Evolutionary conservation across 2,888 invertebrate genomes (phyloP).

Genomic region (Caenorhabditis auriculariae): DNA sequence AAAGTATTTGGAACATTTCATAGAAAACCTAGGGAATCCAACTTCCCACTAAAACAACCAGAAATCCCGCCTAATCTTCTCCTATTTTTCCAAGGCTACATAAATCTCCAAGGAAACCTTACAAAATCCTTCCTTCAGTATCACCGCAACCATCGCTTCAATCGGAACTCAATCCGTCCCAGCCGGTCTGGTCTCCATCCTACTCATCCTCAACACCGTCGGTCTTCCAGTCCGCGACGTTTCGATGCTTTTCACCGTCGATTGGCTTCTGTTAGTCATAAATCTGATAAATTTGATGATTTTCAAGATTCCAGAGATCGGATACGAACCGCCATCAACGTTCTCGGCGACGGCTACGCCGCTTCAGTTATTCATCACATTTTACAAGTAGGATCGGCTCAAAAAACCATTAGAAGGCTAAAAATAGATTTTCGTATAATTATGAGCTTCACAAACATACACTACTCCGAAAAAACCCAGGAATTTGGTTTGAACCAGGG

Average conservation of each 20-base stretch:
- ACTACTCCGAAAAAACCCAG: too few species aligned
- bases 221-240: conserved; percentile 73
- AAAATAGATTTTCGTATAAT: too few species aligned
- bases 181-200: conserved; percentile 74
- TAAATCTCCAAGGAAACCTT: too few species aligned
- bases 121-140: conserved; percentile 29
- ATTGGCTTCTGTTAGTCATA: conserved; percentile 73
- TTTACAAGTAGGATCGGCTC: conserved; percentile 33
- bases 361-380: conserved; percentile 53
- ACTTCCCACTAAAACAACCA: too few species aligned
- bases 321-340: conserved; percentile 58
- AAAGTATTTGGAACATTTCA: too few species aligned
- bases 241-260: conserved; percentile 73
- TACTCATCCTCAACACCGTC: conserved; percentile 72
- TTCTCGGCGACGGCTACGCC: conserved; percentile 60
- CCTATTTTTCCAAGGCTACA: too few species aligned
- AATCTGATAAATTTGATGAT: background rate
- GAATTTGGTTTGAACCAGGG: too few species aligned
- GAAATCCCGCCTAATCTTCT: too few species aligned
- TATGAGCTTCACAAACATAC: too few species aligned
- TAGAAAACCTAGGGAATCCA: too few species aligned
- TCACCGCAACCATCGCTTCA: conserved; percentile 74
- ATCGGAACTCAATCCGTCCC: conserved; percentile 74
- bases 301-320: conserved; percentile 48
- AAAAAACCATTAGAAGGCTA: too few species aligned